Base-by-base conservation (phyloP, 2,888 invertebrate genomes). In the Ophion slaviceki region DNA sequence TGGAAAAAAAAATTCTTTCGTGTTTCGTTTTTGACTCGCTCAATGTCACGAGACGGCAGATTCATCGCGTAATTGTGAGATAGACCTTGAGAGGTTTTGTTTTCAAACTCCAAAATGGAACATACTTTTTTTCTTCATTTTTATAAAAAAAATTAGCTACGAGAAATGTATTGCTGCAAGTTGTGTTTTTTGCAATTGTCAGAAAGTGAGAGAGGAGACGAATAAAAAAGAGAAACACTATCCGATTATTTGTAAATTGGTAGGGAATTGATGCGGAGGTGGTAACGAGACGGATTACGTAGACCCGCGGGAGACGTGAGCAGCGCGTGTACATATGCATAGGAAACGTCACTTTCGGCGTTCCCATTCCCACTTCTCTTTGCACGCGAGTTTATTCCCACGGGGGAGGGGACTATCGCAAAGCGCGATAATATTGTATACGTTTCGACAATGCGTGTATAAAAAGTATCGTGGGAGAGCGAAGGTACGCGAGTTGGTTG, bases 341-440 rank as follows among this genome's bases (percentile, higher is more conserved):
- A 87, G 86, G 84, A 88, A 89, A 85, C 88, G 82, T 85, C 77
- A 88, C 87, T 89, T 87, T 90, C 89, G 76, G 83, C 71, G 90
- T 87, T 89, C 90, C 84, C 88, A 85, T 89, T 90, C 89, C 83
- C 90, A 89, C 81, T 82, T 78, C 82, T 68, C 70, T 80, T 47
- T 14, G 47, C 47, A 80, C 45, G 81, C 85, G 87, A 87, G 89
- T 89, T 84, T 67, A 61, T 88, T 90, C 89, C 86, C 89, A 87
- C 90, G 88, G 61, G 80, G 68, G 70, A 32, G 71, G 10, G 47
- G 47, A 40, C 1, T 6, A 40, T 6, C 28, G 28, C 47, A 28
- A 82, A 64, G 36, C 71, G 81, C 84, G 87, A 89, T 89, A 85
- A 86, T 86, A 89, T 88, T 87, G 82, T 82, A 76, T 79, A 75